Evolutionary conservation across 2,888 invertebrate species (phyloP), one percentile per base, ranked within the genome.

Genomic region (Cordilura impudica): DNA sequence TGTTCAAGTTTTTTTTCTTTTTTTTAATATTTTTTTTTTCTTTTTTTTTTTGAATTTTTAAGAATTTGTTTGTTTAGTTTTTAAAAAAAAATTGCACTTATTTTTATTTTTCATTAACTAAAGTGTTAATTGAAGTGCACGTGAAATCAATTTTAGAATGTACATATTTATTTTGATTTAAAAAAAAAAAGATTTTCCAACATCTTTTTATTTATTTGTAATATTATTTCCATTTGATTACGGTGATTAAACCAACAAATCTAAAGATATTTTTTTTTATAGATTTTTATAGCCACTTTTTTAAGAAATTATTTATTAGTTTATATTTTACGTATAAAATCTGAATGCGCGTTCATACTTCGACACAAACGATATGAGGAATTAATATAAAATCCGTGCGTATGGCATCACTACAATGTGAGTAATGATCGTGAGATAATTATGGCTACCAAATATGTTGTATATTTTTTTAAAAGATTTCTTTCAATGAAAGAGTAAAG

Each of bases 91-190:
- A 31, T 10, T 6, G 2, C 2, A 31, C 31, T 31, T 8, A 31
- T 4, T 39, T 39, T 6, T 51, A 18, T 61, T 45, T 39, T 35
- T 18, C 23, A 14, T 4, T 23, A 51, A 26, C 21, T 23, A 51
- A 23, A 45, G 65, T 71, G 81, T 71, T 78, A 81, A 78, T 81
- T 75, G 54, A 81, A 75, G 54, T 72, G 61, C 81, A 72, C 75
- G 71, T 78, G 75, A 63, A 71, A 51, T 63, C 45, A 76, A 76
- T 47, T 63, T 63, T 21, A 39, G 7, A 66, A 12, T 49, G 49
- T 16, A 43, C 29, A 16, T 26, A 35, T 39, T 51, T 47, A 12
- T 56, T 35, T 56, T 56, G 29, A 2, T n/a, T 35, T 43, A 18
- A 23, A 18, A 14, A 23, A 16, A 29, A 49, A 35, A 29, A 3